phyloP scores from a whole-genome alignment of 2,888 invertebrate species.

The Drosophila setosimentum region DNA sequence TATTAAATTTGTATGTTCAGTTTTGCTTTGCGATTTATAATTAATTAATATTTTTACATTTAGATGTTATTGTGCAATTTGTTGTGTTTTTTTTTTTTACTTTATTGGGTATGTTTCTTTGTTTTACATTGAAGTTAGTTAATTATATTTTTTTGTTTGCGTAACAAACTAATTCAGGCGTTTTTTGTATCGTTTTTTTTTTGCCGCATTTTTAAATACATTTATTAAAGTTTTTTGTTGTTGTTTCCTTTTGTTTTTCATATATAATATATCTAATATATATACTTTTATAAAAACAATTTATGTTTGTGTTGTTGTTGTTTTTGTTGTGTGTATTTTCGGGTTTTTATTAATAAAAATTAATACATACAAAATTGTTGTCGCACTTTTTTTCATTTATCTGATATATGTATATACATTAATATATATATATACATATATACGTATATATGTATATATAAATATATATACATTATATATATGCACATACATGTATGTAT shows the following conservation, averaged over 20 bases:
- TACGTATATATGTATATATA: constrained; percentile 29
- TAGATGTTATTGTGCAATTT: constrained; percentile 83
- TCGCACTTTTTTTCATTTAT: constrained; percentile 62
- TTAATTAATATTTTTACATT: constrained; percentile 75
- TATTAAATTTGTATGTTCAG: constrained; percentile 68
- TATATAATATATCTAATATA: constrained; percentile 66
- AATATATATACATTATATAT: constrained; percentile 36
- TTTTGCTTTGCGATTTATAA: constrained; percentile 58
- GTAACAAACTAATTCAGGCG: constrained; percentile 78
- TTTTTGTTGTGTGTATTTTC: constrained; percentile 45
- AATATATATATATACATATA: constrained; percentile 38
- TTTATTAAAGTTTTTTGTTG: constrained; percentile 38
- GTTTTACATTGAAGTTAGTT: constrained; percentile 72
- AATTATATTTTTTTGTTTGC: constrained; percentile 69
- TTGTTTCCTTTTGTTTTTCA: constrained; percentile 22
- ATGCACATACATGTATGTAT: constrained; percentile 24
- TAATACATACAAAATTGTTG: constrained; percentile 76
- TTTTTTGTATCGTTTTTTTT: constrained; percentile 63
- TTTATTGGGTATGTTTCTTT: constrained; percentile 47
- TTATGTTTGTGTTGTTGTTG: constrained; percentile 53
- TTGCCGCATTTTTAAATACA: constrained; percentile 60
- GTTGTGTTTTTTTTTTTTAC: constrained; percentile 35
- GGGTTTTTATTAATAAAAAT: constrained; percentile 68
- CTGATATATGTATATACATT: constrained; percentile 66
- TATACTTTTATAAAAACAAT: constrained; percentile 72